These are phyloP conservation scores for Ammodytes marinus DNA, from an alignment of 2,113 vertebrate species.

Conservation along the genomic window DNA sequence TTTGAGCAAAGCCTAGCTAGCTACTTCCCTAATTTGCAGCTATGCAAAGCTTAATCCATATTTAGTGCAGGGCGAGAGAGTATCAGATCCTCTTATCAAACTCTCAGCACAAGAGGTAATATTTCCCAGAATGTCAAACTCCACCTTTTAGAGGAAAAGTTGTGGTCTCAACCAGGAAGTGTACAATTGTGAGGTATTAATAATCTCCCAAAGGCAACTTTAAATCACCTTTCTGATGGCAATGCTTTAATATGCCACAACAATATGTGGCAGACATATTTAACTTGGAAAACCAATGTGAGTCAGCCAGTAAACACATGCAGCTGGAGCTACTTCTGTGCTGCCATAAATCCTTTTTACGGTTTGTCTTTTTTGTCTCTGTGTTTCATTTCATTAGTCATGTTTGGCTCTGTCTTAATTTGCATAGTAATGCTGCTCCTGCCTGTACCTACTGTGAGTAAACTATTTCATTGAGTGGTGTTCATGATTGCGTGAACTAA, in stretches of 20 bases:
- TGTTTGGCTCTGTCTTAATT: background rate
- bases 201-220: background rate
- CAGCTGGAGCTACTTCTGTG: background rate
- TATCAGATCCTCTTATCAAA: background rate
- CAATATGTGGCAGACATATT: background rate
- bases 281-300: background rate
- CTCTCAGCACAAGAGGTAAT: background rate
- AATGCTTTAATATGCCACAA: background rate
- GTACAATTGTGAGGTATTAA: background rate
- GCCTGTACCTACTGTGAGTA: background rate
- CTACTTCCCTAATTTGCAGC: too few relatives aligned
- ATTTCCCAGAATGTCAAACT: background rate
- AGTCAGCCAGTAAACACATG: constrained; percentile 4
- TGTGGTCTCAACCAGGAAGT: background rate
- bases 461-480: background rate
- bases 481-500: constrained; percentile 10
- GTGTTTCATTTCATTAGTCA: background rate
- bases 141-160: background rate
- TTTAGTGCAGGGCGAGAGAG: background rate
- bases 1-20: too few relatives aligned
- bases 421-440: background rate
- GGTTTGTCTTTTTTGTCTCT: background rate
- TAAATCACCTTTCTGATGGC: background rate
- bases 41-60: background rate
- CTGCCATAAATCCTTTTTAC: background rate